Conservation (phyloP, 1,140 invertebrate species). For the Caerostris extrusa region DNA sequence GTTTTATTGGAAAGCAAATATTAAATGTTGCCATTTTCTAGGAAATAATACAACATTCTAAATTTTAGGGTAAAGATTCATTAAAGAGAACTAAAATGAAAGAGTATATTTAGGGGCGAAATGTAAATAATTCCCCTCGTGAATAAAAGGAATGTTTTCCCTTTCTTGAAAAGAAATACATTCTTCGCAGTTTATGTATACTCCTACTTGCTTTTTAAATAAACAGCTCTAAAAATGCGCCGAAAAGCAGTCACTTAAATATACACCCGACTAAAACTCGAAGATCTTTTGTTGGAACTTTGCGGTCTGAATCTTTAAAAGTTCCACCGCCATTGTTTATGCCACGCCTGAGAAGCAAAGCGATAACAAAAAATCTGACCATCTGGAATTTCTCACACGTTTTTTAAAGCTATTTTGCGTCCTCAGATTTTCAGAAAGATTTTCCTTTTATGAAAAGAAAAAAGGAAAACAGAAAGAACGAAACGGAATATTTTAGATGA, state of each 20-base stretch:
- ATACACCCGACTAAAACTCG: background rate
- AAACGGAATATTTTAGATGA: background rate
- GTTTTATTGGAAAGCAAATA: too few relatives aligned
- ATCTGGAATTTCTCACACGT: constrained; percentile 24
- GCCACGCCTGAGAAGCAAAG: background rate
- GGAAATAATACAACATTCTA: too few relatives aligned
- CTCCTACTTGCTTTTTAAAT: background rate
- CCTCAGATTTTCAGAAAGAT: background rate
- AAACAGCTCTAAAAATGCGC: background rate
- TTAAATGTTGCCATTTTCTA: too few relatives aligned
- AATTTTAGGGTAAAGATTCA: too few relatives aligned
- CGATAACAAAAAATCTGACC: background rate
- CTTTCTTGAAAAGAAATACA: background rate
- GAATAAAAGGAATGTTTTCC: background rate
- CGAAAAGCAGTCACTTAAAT: background rate
- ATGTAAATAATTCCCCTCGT: too few relatives aligned
- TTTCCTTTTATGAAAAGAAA: background rate
- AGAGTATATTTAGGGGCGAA: too few relatives aligned
- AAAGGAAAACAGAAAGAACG: background rate
- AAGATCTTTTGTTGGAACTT: background rate
- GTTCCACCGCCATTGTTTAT: background rate
- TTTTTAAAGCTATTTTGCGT: background rate
- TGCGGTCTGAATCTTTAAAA: background rate
- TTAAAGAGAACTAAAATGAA: too few relatives aligned
- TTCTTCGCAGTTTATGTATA: background rate